phyloP scores from a whole-genome alignment of 2,113 vertebrate genomes.

The Excalfactoria chinensis region DNA sequence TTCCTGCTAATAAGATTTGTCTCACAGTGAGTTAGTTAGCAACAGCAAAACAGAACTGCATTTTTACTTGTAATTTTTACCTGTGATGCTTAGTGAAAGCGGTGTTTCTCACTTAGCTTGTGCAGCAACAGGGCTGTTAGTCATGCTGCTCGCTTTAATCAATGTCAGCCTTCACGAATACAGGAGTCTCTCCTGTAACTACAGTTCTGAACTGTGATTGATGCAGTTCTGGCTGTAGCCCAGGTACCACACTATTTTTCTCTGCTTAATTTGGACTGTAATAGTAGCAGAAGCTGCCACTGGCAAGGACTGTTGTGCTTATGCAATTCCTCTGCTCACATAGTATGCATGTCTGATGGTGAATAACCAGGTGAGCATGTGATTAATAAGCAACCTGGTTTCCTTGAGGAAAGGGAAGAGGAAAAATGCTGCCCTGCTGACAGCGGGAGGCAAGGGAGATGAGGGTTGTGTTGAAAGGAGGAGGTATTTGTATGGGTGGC shows the following conservation, averaged over 20 bases:
- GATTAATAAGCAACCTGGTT: neutral
- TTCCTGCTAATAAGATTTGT: neutral
- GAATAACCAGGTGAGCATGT: neutral
- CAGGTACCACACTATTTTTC: neutral
- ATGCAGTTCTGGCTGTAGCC: neutral
- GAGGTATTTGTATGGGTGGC: neutral
- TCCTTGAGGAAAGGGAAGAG: neutral
- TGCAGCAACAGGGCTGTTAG: neutral
- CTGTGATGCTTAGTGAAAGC: neutral
- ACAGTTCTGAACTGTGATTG: neutral
- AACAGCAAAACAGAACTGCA: neutral
- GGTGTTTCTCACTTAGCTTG: neutral
- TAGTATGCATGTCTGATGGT: neutral
- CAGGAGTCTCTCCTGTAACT: neutral
- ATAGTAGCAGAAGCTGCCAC: constrained; percentile 5
- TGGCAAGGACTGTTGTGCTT: neutral
- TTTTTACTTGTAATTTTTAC: neutral
- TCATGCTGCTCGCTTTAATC: neutral
- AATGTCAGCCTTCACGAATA: neutral
- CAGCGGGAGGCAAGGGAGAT: neutral
- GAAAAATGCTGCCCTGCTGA: neutral
- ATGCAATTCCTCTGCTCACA: neutral
- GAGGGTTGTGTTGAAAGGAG: neutral
- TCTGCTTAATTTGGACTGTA: neutral
- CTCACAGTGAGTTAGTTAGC: neutral